These are phyloP conservation scores for Cepaea hortensis DNA, from an alignment of 2,888 invertebrate genomes.

Conservation along the genomic window DNA sequence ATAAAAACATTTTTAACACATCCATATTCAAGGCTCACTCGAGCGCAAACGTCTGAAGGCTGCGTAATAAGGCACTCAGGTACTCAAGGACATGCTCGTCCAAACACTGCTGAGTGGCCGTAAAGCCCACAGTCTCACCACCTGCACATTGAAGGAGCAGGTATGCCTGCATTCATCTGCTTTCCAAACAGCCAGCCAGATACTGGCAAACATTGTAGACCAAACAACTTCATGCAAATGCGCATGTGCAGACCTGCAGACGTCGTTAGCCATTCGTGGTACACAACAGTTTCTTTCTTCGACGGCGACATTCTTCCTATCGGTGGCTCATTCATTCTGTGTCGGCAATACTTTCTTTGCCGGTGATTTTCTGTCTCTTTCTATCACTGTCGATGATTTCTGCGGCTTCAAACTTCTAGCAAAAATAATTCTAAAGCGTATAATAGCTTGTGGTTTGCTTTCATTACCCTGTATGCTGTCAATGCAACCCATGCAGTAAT, in stretches of 20 bases:
- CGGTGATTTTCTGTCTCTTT: no score
- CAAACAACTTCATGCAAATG: conserved; percentile 14
- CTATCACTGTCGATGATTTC: no score
- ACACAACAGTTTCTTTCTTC: background rate
- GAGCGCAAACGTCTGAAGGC: background rate
- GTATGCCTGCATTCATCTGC: background rate
- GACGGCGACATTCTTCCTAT: no score
- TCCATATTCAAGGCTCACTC: background rate
- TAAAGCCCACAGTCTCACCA: background rate
- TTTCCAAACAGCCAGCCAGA: conserved; percentile 14
- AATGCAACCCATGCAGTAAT: no score
- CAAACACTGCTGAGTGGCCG: background rate
- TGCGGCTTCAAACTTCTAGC: no score
- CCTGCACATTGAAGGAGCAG: background rate
- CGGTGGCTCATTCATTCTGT: no score
- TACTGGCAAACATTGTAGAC: background rate
- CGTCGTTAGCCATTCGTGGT: background rate
- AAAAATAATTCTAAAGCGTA: no score
- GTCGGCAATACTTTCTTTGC: no score
- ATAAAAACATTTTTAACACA: no score
- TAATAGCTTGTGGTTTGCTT: no score
- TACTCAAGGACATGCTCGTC: background rate
- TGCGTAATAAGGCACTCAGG: background rate
- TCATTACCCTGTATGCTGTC: no score
- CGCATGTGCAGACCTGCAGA: background rate